Percentiles rank a stretch among this genome's conserved stretches.
Conservation (phyloP, 2,113 vertebrate species). For the Halcyon malimbica region DNA sequence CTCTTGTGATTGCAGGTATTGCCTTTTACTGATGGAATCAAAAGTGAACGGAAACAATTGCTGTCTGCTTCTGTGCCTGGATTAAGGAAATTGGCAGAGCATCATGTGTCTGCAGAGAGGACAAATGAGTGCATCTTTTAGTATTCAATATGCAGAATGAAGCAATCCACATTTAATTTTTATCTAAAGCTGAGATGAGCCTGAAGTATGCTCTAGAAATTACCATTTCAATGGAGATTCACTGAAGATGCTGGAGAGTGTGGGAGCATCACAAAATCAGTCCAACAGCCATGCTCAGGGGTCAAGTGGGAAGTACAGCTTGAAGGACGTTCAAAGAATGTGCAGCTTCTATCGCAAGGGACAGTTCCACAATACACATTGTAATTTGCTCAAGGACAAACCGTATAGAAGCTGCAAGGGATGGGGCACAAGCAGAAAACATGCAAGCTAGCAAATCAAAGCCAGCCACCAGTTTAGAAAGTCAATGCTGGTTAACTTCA, state of each 20-base stretch:
- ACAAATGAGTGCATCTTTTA: slow-evolving; percentile 54
- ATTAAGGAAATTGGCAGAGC: slow-evolving; percentile 70
- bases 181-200: slow-evolving; percentile 63
- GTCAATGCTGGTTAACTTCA: not conserved
- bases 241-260: slow-evolving; percentile 44
- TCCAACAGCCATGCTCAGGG: not conserved
- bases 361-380: not conserved
- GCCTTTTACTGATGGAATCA: slow-evolving; percentile 58
- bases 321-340: not conserved
- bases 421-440: not conserved
- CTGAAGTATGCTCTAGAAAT: slow-evolving; percentile 56
- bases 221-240: slow-evolving; percentile 63
- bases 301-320: slow-evolving; percentile 1
- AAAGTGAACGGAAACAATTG: slow-evolving; percentile 64
- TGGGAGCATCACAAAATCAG: not conserved
- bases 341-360: not conserved
- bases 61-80: slow-evolving; percentile 57
- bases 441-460: not conserved
- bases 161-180: slow-evolving; percentile 65
- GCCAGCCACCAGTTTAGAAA: not conserved
- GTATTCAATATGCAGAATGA: slow-evolving; percentile 57
- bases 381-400: not conserved
- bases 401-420: not conserved
- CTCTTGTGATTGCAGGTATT: slow-evolving; percentile 64
- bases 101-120: slow-evolving; percentile 49